Conservation (phyloP, 2,113 vertebrate genomes). For the Macaca fascicularis region T2T-MFA8v1.1 NC_088375.1:220150001-220150500, state of each 20-base stretch:
- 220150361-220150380: fast-evolving
- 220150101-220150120: not conserved
- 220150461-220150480: not conserved
- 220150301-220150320: not conserved
- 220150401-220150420: not conserved
- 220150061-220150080: not conserved
- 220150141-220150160: not conserved
- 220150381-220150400: not conserved
- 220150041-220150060: too few species aligned
- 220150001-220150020: not conserved
- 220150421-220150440: fast-evolving
- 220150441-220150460: not conserved
- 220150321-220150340: not conserved
- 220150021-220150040: not conserved
- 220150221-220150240: fast-evolving
- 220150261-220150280: too few species aligned
- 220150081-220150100: too few species aligned
- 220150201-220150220: not conserved
- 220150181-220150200: not conserved
- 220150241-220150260: not conserved
- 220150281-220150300: too few species aligned
- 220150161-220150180: not conserved
- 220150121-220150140: fast-evolving
- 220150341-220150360: too few species aligned
- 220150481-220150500: not conserved